Conservation (phyloP, 2,797 vertebrate genomes). For the Pseudochirops corinnae region DNA sequence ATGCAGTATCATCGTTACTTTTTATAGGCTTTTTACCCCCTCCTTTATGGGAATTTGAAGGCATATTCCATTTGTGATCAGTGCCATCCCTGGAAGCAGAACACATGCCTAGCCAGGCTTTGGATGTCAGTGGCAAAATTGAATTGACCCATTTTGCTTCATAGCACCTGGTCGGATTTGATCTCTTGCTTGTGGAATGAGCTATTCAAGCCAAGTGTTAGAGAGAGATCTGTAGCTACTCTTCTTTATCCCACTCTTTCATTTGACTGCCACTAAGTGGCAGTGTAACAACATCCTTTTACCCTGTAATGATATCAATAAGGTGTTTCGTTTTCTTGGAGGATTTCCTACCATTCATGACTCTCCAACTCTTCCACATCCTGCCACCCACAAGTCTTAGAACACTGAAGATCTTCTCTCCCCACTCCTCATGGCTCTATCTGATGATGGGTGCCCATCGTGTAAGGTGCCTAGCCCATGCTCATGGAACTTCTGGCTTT, state of each 20-base stretch:
- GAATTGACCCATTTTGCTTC: background rate
- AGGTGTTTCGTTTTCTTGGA: constrained; percentile 28
- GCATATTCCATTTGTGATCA: background rate
- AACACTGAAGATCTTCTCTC: no score
- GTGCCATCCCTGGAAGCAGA: background rate
- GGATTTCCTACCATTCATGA: background rate
- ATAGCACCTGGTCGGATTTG: background rate
- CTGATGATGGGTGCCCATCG: no score
- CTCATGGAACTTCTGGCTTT: no score
- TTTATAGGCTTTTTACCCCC: background rate
- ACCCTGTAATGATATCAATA: background rate
- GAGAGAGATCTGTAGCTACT: background rate
- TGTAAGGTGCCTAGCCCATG: no score
- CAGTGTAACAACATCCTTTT: constrained; percentile 40
- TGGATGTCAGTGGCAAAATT: background rate
- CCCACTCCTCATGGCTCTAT: no score
- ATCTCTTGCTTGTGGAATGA: background rate
- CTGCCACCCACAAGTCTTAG: no score
- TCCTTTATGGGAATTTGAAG: background rate
- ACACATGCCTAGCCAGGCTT: background rate
- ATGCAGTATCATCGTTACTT: background rate
- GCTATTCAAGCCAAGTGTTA: background rate
- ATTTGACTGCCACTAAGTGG: constrained; percentile 47
- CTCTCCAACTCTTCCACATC: no score
- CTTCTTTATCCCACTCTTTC: constrained; percentile 21